phyloP scores from a whole-genome alignment of 2,113 vertebrate genomes.

The Prionailurus viverrinus region DNA sequence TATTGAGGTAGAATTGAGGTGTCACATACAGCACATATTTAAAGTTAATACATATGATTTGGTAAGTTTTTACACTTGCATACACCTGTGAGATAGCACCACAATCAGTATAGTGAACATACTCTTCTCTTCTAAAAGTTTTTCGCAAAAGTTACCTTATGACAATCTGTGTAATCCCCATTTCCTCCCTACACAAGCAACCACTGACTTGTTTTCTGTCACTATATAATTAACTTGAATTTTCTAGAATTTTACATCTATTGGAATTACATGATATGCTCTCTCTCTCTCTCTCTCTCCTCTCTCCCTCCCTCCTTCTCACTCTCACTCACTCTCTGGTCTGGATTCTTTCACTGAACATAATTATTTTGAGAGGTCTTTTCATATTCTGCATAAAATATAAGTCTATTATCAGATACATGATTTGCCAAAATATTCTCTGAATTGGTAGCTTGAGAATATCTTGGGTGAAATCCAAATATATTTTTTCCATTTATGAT shows the following conservation, averaged over 20 bases:
- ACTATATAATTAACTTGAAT: background rate
- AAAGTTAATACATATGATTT: background rate
- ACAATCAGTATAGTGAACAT: background rate
- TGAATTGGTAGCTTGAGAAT: background rate
- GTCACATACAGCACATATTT: background rate
- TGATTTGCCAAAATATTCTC: conserved; percentile 14
- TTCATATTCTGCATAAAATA: background rate
- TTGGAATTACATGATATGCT: background rate
- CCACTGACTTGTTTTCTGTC: background rate
- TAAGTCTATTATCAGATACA: background rate
- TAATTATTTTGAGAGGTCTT: background rate
- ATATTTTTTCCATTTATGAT: background rate
- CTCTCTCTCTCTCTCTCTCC: background rate
- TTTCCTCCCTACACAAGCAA: background rate
- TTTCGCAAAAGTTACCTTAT: background rate
- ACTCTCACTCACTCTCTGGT: background rate
- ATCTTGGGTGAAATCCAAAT: background rate
- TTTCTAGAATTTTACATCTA: background rate
- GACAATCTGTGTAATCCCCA: background rate
- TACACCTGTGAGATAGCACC: background rate
- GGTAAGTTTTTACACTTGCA: background rate
- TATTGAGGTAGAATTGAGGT: background rate
- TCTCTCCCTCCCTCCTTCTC: background rate
- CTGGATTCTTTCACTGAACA: background rate
- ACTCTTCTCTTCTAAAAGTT: background rate